Evolutionary conservation across 2,888 invertebrate genomes (phyloP).

Genomic region (Eustalomyia histrio): DNA sequence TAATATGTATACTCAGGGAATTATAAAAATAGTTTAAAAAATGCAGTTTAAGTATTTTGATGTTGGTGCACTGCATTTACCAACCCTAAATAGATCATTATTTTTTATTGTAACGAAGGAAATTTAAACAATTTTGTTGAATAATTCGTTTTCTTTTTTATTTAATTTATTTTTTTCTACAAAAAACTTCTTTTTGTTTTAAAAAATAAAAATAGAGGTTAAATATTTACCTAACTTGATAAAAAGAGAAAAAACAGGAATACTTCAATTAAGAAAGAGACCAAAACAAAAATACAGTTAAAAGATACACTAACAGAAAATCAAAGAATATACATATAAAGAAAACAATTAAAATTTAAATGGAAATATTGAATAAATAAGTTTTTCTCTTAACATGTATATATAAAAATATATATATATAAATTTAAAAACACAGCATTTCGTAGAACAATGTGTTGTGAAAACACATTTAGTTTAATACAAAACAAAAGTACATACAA

Average conservation of each 20-base stretch:
- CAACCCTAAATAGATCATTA: too few relatives aligned
- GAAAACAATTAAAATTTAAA: not conserved
- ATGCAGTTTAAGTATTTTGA: too few relatives aligned
- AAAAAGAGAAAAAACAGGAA: constrained; percentile 24
- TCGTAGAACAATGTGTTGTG: constrained; percentile 22
- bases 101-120: not conserved
- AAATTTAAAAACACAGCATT: constrained; percentile 20
- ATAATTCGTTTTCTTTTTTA: not conserved
- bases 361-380: not conserved
- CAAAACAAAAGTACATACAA: constrained; percentile 5
- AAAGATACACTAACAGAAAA: not conserved
- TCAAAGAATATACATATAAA: not conserved
- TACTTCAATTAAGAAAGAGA: constrained; percentile 41
- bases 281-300: not conserved
- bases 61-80: too few relatives aligned
- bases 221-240: constrained; percentile 6
- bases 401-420: constrained; percentile 7
- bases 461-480: constrained; percentile 7
- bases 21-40: too few relatives aligned
- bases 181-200: constrained; percentile 40
- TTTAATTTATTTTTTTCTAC: constrained; percentile 36
- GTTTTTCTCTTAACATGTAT: constrained; percentile 19
- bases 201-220: constrained; percentile 28
- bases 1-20: too few relatives aligned
- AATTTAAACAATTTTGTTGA: not conserved